Percentiles rank a stretch among this genome's conserved stretches.
phyloP scores from a whole-genome alignment of 2,888 invertebrate species.

The Tetragonula carbonaria region DNA sequence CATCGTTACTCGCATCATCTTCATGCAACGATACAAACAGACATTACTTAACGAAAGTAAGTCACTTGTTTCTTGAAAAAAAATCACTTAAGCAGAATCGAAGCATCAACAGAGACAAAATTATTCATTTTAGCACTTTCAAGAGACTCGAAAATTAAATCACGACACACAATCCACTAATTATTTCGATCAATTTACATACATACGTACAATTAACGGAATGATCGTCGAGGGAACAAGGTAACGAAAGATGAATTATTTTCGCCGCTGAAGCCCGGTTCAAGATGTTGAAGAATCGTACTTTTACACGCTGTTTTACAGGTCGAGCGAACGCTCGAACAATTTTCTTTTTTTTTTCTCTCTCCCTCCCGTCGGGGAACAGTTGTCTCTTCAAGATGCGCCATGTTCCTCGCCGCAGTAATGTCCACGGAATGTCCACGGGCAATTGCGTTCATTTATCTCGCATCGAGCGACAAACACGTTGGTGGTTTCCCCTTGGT shows the following conservation, averaged over 20 bases:
- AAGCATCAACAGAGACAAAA: too few relatives aligned
- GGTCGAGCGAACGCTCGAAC: not conserved
- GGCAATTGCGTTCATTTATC: constrained; percentile 17
- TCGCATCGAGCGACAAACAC: not conserved
- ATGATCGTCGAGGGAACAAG: not conserved
- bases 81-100: too few relatives aligned
- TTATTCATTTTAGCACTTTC: too few relatives aligned
- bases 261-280: not conserved
- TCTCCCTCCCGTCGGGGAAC: not conserved
- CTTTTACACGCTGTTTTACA: not conserved
- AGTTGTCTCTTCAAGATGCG: not conserved
- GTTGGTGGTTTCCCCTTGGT: not conserved
- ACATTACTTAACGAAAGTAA: too few relatives aligned
- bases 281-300: not conserved
- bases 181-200: not conserved
- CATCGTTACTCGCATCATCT: too few relatives aligned
- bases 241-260: not conserved
- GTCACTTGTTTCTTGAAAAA: too few relatives aligned
- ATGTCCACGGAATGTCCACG: not conserved
- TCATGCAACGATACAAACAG: too few relatives aligned
- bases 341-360: not conserved
- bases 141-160: too few relatives aligned
- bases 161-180: not conserved
- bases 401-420: not conserved
- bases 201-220: not conserved